Conservation (phyloP, 2,888 invertebrate genomes). For the Machimus atricapillus region DNA sequence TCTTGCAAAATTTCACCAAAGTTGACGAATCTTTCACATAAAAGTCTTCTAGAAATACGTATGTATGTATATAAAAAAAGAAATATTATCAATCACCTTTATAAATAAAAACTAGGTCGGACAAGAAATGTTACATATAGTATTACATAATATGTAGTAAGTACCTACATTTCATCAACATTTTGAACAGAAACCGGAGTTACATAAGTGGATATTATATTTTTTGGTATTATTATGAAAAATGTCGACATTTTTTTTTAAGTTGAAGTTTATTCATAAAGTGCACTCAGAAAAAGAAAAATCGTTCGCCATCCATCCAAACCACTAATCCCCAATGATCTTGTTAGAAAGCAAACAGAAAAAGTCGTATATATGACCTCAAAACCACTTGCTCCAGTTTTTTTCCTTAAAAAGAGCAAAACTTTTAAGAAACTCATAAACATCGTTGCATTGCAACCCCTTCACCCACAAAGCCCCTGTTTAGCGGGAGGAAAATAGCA, state of each 20-base stretch:
- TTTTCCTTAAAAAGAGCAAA: background rate
- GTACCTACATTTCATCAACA: no score
- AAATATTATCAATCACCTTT: no score
- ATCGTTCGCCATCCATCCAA: background rate
- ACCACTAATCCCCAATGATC: background rate
- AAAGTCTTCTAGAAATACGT: no score
- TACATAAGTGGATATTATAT: no score
- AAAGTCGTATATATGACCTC: background rate
- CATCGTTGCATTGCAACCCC: background rate
- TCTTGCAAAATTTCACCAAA: no score
- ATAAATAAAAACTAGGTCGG: no score
- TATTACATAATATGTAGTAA: no score
- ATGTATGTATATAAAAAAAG: no score
- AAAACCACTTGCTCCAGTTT: background rate
- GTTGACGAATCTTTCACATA: no score
- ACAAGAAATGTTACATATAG: no score
- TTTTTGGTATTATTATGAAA: background rate
- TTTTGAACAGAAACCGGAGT: no score
- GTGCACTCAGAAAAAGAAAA: background rate
- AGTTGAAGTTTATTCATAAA: background rate
- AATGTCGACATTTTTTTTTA: background rate
- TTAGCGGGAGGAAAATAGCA: background rate
- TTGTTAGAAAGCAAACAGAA: background rate
- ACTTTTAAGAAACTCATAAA: background rate
- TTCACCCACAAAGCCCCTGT: background rate